Evolutionary conservation across 2,888 invertebrate genomes (phyloP), one percentile per base, ranked within the genome.

Genomic region (Melanchra persicariae): DNA sequence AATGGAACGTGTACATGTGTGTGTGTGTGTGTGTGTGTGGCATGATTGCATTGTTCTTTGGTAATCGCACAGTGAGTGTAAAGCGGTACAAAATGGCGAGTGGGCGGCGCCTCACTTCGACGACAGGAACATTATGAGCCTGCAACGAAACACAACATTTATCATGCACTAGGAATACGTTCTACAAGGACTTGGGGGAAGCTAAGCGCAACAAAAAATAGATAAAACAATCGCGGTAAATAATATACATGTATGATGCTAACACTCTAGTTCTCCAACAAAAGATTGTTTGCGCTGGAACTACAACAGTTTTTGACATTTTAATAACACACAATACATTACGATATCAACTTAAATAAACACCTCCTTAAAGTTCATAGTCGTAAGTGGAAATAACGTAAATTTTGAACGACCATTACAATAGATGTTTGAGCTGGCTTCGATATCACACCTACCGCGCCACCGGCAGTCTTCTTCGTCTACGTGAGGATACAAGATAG

Each of bases 71-170:
- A 54, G 74, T 75, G 78, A 63, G 67, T 71, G 66, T 72, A 59
- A 66, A 83, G 77, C 82, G 73, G 76, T 60, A 72, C 34, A 63
- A 57, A 58, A 63, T 19, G 66, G 55, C 47, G 64, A 54, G 63
- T 49, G 45, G 57, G 54, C 54, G 62, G 57, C 59, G 64, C 24
- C 68, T 96, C 97, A 98, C 95, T 98, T 98, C 84, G 97, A 97
- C 81, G 97, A 96, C 96, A 98, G 96, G 96, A 98, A 98, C 98
- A 98, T 98, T 91, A 98, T 97, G 90, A 98, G 97, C 92, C 98
- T 98, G 97, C 62, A 97, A 85, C 52, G 45, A 70, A 17, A 74
- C 22, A 47, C 24, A 19, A 45, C 49, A 74, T 49, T n/a, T 30
- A 40, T 15, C 40, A 19, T 10, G 19, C 49, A 51, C 61, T 9